Conservation (phyloP, 2,113 vertebrate genomes). For the Sclerurus mexicanus region DNA sequence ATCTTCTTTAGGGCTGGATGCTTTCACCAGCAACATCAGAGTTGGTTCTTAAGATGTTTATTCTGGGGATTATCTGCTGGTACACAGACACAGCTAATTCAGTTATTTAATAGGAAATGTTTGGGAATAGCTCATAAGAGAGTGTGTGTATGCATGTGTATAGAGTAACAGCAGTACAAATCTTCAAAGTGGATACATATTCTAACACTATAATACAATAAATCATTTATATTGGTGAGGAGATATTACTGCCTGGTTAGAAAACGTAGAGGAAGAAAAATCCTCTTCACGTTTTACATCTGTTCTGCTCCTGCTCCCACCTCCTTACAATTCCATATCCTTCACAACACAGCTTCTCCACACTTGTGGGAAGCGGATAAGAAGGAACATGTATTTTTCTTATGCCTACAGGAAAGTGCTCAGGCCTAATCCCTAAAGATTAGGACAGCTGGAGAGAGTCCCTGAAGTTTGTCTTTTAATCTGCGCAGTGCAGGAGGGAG, state of each 20-base stretch:
- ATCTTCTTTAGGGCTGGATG: not conserved
- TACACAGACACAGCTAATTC: not conserved
- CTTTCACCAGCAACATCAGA: not conserved
- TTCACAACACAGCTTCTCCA: not conserved
- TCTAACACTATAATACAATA: not conserved
- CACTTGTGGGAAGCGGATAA: not conserved
- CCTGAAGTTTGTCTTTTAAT: not conserved
- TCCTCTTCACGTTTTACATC: not conserved
- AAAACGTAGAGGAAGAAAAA: not conserved
- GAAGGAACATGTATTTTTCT: not conserved
- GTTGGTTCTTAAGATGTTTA: not conserved
- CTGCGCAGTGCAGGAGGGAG: not conserved
- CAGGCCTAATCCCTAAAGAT: not conserved
- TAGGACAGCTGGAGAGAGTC: not conserved
- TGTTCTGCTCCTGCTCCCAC: not conserved
- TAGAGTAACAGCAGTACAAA: not conserved
- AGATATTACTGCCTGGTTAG: not conserved
- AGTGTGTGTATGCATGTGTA: too few relatives aligned
- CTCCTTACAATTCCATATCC: not conserved
- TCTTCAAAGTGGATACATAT: not conserved
- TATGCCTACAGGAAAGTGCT: not conserved
- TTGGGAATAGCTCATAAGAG: not conserved
- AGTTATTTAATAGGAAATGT: not conserved
- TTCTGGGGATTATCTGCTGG: not conserved
- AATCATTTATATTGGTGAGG: not conserved